Evolutionary conservation across 2,797 vertebrate genomes (phyloP).

Genomic region (Scarus forsteni): DNA sequence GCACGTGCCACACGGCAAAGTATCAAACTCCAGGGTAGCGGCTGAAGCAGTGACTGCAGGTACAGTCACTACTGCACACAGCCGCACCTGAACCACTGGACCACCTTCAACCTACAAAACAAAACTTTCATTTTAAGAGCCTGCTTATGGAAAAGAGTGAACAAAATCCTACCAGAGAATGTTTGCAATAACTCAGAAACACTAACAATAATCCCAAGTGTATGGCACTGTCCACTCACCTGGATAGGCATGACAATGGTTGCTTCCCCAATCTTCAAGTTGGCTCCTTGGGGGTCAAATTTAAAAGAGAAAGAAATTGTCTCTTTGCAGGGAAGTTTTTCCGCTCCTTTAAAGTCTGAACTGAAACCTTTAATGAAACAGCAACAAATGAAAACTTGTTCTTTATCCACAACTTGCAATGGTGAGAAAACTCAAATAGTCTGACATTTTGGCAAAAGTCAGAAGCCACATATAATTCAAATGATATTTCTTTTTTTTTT

Average conservation of each 20-base stretch:
- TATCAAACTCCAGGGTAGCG: constrained; percentile 83
- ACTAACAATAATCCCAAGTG: neutral
- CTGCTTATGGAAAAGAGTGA: neutral
- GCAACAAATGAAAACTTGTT: neutral
- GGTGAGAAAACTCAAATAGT: too few species aligned
- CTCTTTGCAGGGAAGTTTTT: constrained; percentile 81
- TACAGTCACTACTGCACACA: constrained; percentile 83
- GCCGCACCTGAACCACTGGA: constrained; percentile 77
- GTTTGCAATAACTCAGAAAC: neutral
- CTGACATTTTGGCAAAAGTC: too few species aligned
- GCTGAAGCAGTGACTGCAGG: constrained; percentile 83
- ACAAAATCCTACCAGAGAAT: neutral
- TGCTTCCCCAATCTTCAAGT: constrained; percentile 68
- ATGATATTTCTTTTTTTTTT: too few species aligned
- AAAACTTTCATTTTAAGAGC: constrained; percentile 7
- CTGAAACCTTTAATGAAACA: constrained; percentile 89
- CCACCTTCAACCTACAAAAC: constrained; percentile 85
- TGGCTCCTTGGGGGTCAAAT: constrained; percentile 84
- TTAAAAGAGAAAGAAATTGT: constrained; percentile 83
- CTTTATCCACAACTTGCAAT: too few species aligned
- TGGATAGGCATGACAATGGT: constrained; percentile 86
- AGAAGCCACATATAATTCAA: too few species aligned
- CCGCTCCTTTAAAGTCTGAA: constrained; percentile 81
- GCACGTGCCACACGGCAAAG: constrained; percentile 89
- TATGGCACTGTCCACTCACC: constrained; percentile 71